phyloP scores from a whole-genome alignment of 2,888 invertebrate species.

The Andrena bicolor region DNA sequence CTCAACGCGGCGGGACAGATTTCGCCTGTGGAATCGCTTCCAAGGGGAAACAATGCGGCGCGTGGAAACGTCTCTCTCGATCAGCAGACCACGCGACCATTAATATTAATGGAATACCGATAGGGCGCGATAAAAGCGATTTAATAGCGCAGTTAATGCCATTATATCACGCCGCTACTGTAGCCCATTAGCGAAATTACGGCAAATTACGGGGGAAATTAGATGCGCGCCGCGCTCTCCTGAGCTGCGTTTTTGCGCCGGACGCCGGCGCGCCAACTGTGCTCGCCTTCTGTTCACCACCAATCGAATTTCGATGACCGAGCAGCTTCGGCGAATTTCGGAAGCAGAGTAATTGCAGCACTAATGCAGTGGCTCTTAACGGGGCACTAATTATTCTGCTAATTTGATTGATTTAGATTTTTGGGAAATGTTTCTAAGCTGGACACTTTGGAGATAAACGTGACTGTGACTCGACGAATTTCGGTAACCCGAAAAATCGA shows the following conservation, averaged over 20 bases:
- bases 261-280: background rate
- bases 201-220: slow-evolving; percentile 70
- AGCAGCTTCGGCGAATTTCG: background rate
- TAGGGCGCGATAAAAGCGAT: slow-evolving; percentile 68
- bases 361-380: slow-evolving; percentile 19
- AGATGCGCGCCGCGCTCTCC: slow-evolving; percentile 36
- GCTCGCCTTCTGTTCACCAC: background rate
- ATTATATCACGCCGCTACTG: slow-evolving; percentile 73
- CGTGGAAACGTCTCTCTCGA: slow-evolving; percentile 49
- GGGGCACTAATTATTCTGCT: slow-evolving; percentile 10
- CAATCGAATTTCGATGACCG: slow-evolving; percentile 27
- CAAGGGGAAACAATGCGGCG: slow-evolving; percentile 4
- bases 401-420: background rate
- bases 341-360: slow-evolving; percentile 37
- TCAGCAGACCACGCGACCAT: slow-evolving; percentile 52
- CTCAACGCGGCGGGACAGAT: background rate
- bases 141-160: slow-evolving; percentile 71
- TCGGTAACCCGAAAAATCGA: no score
- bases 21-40: background rate
- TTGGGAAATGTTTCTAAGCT: no score
- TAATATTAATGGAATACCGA: slow-evolving; percentile 72
- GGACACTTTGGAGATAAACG: no score
- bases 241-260: slow-evolving; percentile 31
- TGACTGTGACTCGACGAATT: no score
- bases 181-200: slow-evolving; percentile 78